These are phyloP conservation scores for Cephus sareptanus DNA, from an alignment of 2,888 invertebrate genomes.

Conservation along the genomic window DNA sequence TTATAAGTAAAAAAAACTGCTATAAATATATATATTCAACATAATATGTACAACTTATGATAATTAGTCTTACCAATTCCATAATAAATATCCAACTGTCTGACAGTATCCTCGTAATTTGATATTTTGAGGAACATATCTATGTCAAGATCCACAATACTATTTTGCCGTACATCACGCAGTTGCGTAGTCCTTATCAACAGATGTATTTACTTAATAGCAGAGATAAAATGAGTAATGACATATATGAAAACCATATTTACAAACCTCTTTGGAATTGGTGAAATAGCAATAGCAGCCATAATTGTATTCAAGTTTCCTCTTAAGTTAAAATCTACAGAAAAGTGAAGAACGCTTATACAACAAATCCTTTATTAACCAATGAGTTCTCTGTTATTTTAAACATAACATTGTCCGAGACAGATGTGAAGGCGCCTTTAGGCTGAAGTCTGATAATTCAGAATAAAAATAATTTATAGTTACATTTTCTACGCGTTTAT, in stretches of 20 bases:
- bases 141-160: slow-evolving; percentile 81
- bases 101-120: slow-evolving; percentile 91
- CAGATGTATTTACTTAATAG: background rate
- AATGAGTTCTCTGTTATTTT: background rate
- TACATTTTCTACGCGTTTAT: background rate
- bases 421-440: background rate
- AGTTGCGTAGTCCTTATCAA: slow-evolving; percentile 15
- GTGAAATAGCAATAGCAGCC: slow-evolving; percentile 7
- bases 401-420: background rate
- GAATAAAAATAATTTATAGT: background rate
- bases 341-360: background rate
- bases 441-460: background rate
- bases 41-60: slow-evolving; percentile 1
- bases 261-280: slow-evolving; percentile 3
- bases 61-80: slow-evolving; percentile 78
- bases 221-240: background rate
- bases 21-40: slow-evolving; percentile 3
- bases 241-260: background rate
- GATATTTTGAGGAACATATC: slow-evolving; percentile 85
- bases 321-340: background rate
- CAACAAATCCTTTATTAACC: background rate
- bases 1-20: slow-evolving; percentile 25
- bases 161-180: slow-evolving; percentile 69
- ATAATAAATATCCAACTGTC: slow-evolving; percentile 93
- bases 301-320: slow-evolving; percentile 3